Evolutionary conservation across 2,888 invertebrate species (phyloP), one percentile per base, ranked within the genome.

Genomic region (Reticulitermes lucifugus): DNA sequence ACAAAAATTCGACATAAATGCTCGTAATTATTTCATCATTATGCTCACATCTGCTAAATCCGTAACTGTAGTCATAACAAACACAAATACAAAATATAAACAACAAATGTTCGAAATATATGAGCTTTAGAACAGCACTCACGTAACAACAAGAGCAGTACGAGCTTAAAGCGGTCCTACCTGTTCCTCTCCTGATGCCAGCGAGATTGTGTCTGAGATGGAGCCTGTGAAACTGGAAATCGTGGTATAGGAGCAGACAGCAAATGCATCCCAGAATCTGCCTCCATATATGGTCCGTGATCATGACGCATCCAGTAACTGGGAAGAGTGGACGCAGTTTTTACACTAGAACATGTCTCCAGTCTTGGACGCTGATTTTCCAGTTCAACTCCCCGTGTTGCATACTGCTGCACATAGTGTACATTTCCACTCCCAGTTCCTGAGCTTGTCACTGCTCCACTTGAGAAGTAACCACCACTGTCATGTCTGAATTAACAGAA

Each of bases 181-280:
- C 80, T 80, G 35, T 80, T 80, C 55, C 80, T 60, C 21, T 81
- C 81, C 41, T 70, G 65, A n/a, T 81, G 25, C 81, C 81, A 81
- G 18, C 81, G 81, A n/a, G 70, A 18, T n/a, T 41, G 43, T n/a
- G 25, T 18, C 22, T 55, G 41, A 18, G 51, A 22, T 14, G 55
- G 14, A 22, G 55, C n/a, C n/a, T 70, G 81, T 14, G 41, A n/a
- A 14, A 41, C 9, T 35, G 22, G 81, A 59, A 70, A 65, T 18
- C 81, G 35, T 46, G 81, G 9, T 12, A 70, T 14, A 18, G 81
- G 43, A 81, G 81, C 65, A 18, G 65, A 21, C 5, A 41, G 43
- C 41, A 65, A 43, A 25, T 29, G 51, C n/a, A 70, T 81, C 1
- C 70, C 25, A 43, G 43, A 2, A 41, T 81, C 81, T n/a, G 70